Evolutionary conservation across 2,113 vertebrate species (phyloP).

Genomic region (Hystrix brachyura): DNA sequence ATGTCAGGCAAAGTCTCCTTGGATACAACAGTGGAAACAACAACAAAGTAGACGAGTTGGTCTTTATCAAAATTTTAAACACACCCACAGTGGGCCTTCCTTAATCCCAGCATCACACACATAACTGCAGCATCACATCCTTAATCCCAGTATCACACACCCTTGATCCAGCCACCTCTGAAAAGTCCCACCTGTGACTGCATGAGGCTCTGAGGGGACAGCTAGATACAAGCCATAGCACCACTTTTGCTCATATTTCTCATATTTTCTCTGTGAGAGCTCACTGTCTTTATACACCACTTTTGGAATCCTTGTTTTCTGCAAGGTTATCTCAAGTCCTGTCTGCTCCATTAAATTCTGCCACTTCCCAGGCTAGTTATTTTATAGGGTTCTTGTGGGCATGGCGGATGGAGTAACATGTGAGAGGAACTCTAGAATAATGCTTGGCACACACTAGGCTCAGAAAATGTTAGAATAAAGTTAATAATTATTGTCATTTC

Average conservation of each 20-base stretch:
- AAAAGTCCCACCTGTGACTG: neutral
- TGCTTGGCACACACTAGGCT: neutral
- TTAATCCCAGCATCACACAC: neutral
- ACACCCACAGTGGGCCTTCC: neutral
- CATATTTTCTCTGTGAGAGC: neutral
- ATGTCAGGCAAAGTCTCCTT: neutral
- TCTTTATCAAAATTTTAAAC: neutral
- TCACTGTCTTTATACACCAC: neutral
- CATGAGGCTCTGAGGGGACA: neutral
- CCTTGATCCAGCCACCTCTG: neutral
- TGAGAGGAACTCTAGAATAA: neutral
- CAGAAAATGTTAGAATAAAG: neutral
- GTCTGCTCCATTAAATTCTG: neutral
- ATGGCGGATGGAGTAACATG: neutral
- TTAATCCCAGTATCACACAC: neutral
- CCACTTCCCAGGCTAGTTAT: neutral
- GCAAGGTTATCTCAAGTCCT: neutral
- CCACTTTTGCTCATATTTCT: neutral
- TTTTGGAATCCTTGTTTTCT: conserved; percentile 6
- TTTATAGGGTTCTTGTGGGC: neutral
- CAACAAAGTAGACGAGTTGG: neutral
- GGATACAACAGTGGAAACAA: neutral
- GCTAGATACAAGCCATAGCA: neutral
- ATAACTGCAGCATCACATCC: no score
- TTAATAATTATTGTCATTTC: neutral